These are phyloP conservation scores for Coenonympha arcania DNA, from an alignment of 2,888 invertebrate species.

Conservation along the genomic window DNA sequence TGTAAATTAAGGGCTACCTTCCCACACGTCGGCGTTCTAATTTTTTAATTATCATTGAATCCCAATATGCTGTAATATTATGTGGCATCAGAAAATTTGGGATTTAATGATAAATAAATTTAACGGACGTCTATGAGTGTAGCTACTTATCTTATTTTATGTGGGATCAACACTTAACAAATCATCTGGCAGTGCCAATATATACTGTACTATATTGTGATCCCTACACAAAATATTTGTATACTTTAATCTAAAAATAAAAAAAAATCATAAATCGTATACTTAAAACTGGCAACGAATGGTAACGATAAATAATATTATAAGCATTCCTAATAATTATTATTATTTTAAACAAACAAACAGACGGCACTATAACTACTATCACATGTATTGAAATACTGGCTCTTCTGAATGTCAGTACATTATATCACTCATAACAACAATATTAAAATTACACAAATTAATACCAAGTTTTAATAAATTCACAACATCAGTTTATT, in stretches of 20 bases:
- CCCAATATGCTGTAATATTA: too few relatives aligned
- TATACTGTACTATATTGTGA: slow-evolving; percentile 18
- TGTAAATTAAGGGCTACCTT: too few relatives aligned
- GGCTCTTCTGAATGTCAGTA: slow-evolving; percentile 50
- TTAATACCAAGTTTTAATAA: slow-evolving; percentile 41
- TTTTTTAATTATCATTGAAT: too few relatives aligned
- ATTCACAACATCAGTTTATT: slow-evolving; percentile 53
- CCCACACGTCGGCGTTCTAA: too few relatives aligned
- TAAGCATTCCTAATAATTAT: slow-evolving; percentile 32
- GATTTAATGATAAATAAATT: too few relatives aligned
- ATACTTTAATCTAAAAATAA: too few relatives aligned
- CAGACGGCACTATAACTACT: slow-evolving; percentile 48
- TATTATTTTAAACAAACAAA: slow-evolving; percentile 27
- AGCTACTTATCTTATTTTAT: too few relatives aligned
- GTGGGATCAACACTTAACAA: too few relatives aligned
- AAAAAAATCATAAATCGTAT: slow-evolving; percentile 14
- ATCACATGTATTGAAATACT: slow-evolving; percentile 71
- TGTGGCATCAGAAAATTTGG: too few relatives aligned
- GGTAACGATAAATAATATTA: slow-evolving; percentile 9
- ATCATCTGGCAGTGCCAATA: slow-evolving; percentile 49
- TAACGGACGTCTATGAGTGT: too few relatives aligned
- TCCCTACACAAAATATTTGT: too few relatives aligned
- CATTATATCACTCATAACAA: slow-evolving; percentile 42
- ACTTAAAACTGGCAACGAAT: slow-evolving; percentile 21
- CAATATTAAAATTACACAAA: slow-evolving; percentile 47